Conservation (phyloP, 2,888 invertebrate species). For the Mimumesa dahlbomi region DNA sequence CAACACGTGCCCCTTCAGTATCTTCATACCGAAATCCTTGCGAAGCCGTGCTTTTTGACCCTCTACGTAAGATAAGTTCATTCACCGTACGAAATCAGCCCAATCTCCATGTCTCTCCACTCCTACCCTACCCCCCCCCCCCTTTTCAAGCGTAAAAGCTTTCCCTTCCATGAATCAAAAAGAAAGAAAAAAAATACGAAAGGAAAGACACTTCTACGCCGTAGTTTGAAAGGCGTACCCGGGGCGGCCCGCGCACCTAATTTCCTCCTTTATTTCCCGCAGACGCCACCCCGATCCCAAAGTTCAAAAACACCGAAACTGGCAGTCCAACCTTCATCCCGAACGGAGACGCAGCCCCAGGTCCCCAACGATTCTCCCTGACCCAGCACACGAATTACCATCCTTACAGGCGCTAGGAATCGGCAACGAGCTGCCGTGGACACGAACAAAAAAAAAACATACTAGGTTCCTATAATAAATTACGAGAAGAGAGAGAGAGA, state of each 20-base stretch:
- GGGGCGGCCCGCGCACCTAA: constrained; percentile 31
- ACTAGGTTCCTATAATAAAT: too few species aligned
- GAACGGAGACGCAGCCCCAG: constrained; percentile 78
- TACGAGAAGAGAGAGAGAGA: constrained; percentile 10
- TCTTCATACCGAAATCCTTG: background rate
- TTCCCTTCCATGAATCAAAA: background rate
- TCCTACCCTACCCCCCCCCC: too few species aligned
- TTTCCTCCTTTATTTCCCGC: constrained; percentile 60
- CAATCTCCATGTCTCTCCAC: too few species aligned
- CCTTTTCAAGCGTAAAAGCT: background rate
- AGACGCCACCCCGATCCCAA: constrained; percentile 71
- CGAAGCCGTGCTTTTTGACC: too few species aligned
- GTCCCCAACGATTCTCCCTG: constrained; percentile 81
- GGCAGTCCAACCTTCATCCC: constrained; percentile 72
- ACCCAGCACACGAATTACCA: constrained; percentile 81
- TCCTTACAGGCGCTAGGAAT: constrained; percentile 80
- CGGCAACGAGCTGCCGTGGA: background rate
- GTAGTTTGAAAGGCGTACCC: background rate
- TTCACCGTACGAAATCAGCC: too few species aligned
- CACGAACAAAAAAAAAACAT: background rate
- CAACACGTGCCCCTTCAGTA: constrained; percentile 4
- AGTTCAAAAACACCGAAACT: constrained; percentile 74
- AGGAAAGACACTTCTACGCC: background rate
- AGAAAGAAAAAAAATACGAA: background rate
- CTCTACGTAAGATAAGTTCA: too few species aligned